Evolutionary conservation across 2,888 invertebrate species (phyloP).

Genomic region (Hermaeophaga mercurialis): DNA sequence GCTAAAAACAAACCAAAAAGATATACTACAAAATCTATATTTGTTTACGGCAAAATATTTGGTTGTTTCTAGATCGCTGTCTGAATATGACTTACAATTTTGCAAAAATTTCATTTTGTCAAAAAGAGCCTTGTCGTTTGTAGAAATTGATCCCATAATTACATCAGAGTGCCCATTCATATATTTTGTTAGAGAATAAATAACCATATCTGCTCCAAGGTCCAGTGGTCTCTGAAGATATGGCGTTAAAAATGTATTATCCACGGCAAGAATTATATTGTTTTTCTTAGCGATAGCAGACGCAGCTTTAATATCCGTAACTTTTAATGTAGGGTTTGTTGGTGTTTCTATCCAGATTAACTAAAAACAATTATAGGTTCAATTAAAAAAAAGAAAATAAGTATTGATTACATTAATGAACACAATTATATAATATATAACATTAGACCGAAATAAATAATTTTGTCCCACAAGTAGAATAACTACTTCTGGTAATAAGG

Average conservation of each 20-base stretch:
- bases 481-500: too few species aligned
- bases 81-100: slow-evolving; percentile 74
- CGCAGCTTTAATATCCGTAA: slow-evolving; percentile 83
- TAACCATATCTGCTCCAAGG: slow-evolving; percentile 87
- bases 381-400: too few species aligned
- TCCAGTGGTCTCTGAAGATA: slow-evolving; percentile 90
- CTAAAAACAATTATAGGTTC: too few species aligned
- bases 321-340: slow-evolving; percentile 91
- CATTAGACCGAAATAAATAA: too few species aligned
- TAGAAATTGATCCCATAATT: slow-evolving; percentile 89
- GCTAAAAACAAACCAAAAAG: too few species aligned
- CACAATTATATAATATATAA: too few species aligned
- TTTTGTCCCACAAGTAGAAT: too few species aligned
- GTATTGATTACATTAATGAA: too few species aligned
- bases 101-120: slow-evolving; percentile 81
- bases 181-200: slow-evolving; percentile 95
- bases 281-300: slow-evolving; percentile 65
- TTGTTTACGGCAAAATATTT: too few species aligned
- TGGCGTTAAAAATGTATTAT: slow-evolving; percentile 92
- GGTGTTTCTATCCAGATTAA: slow-evolving; percentile 94
- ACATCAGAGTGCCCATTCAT: slow-evolving; percentile 98
- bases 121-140: slow-evolving; percentile 74
- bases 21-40: too few species aligned
- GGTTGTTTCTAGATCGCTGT: too few species aligned
- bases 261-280: slow-evolving; percentile 77